Conservation (phyloP, 2,797 vertebrate species). For the Paratrypauchen microcephalus region DNA sequence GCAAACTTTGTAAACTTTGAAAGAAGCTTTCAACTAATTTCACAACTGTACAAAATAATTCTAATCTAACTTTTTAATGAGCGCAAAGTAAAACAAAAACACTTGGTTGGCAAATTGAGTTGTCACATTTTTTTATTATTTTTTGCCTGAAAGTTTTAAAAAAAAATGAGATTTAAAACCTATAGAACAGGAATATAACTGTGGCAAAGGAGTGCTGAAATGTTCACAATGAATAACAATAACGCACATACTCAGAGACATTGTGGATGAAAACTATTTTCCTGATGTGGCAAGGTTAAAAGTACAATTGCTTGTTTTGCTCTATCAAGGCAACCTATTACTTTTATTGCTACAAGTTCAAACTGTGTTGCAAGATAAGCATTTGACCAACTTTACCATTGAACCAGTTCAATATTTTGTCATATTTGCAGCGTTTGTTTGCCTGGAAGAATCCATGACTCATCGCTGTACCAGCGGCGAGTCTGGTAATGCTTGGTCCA, state of each 20-base stretch:
- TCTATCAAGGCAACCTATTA: not conserved
- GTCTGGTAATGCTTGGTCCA: too few species aligned
- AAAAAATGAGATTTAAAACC: too few species aligned
- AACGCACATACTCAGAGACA: not conserved
- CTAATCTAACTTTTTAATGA: not conserved
- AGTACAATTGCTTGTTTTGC: not conserved
- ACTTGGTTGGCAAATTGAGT: not conserved
- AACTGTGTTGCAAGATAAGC: not conserved
- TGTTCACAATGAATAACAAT: not conserved
- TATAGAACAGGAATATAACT: too few species aligned
- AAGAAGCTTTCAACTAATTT: not conserved
- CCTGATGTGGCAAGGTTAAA: not conserved
- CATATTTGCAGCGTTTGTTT: not conserved
- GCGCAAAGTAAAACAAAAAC: not conserved
- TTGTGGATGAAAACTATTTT: not conserved
- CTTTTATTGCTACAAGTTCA: not conserved
- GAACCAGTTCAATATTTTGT: not conserved
- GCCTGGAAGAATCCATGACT: too few species aligned
- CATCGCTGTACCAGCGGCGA: too few species aligned
- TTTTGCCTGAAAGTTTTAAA: not conserved
- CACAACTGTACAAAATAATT: not conserved
- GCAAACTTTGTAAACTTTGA: not conserved
- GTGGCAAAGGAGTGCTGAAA: too few species aligned
- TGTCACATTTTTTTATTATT: not conserved
- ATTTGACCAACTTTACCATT: not conserved